Evolutionary conservation across 2,888 invertebrate species (phyloP).

Genomic region (Drosophila stalkeri): DNA sequence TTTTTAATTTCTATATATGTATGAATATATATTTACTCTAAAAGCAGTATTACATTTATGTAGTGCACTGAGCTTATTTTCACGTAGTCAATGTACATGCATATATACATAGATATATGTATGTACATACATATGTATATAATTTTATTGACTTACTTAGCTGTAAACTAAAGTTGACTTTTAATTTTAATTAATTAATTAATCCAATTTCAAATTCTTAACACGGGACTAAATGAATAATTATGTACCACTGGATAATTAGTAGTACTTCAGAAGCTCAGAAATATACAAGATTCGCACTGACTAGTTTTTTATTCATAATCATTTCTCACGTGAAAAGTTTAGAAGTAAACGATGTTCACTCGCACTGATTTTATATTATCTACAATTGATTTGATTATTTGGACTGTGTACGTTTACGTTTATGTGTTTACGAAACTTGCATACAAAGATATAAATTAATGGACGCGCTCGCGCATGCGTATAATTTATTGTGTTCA

Average conservation of each 20-base stretch:
- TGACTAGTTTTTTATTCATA: not conserved
- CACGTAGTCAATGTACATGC: not conserved
- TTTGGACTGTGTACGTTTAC: slow-evolving; percentile 6
- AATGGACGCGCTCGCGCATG: slow-evolving; percentile 23
- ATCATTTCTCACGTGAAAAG: not conserved
- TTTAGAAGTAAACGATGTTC: not conserved
- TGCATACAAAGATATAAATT: slow-evolving; percentile 2
- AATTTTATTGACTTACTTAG: slow-evolving; percentile 2
- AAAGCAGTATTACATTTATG: not conserved
- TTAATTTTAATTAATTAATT: not conserved
- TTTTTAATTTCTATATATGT: not conserved
- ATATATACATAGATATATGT: not conserved
- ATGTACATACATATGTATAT: not conserved
- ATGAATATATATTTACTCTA: not conserved
- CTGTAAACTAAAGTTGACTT: too few relatives aligned
- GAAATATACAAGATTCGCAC: not conserved
- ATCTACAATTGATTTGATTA: slow-evolving; percentile 8
- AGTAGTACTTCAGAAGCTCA: not conserved
- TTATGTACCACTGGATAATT: not conserved
- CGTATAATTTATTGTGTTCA: slow-evolving; percentile 7
- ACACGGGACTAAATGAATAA: not conserved
- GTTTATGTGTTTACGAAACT: slow-evolving; percentile 3
- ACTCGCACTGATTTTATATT: not conserved
- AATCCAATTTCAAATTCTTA: not conserved
- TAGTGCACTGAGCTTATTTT: not conserved